Evolutionary conservation across 2,113 vertebrate species (phyloP), one percentile per base, ranked within the genome.

Genomic region (Tyto alba): DNA sequence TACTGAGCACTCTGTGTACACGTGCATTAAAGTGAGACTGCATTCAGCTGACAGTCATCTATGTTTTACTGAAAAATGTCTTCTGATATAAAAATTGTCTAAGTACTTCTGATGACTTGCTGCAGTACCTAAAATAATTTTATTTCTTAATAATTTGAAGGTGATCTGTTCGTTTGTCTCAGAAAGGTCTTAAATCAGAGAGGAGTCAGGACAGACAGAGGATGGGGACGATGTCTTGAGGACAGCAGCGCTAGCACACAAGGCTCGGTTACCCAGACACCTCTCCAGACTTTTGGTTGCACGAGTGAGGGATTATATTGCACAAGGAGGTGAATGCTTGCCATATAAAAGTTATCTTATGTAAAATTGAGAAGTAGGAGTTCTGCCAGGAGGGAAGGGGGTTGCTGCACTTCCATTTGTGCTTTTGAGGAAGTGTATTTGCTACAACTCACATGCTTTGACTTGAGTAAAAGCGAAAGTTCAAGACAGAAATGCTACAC

Each of bases 401-500:
- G 7, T 32, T 57, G 93, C 55, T 87, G 72, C 3, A 0, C 30
- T 80, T 57, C 26, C 27, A 7, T 52, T 5, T 36, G 25, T 59
- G 55, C 45, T 87, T 84, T 80, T 87, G 78, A 89, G 85, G 73
- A 88, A 63, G 84, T 45, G 22, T 18, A 17, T 73, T 52, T 84
- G 68, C 41, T 85, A 2, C 30, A n/a, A 0, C 16, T 74, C 56
- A 1, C 0, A 0, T 34, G 50, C 68, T 84, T 53, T 32, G 68
- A 14, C 11, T 64, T 69, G 38, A 74, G 17, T 29, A 50, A 75
- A 85, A 84, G 47, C 29, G n/a, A 89, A 89, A 91, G 77, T 6
- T 30, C 0, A 0, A 66, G 41, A 4, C 3, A 63, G n/a, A 90
- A 94, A 53, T 25, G 26, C 25, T 19, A 9, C 19, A 2, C 11